phyloP scores from a whole-genome alignment of 2,888 invertebrate genomes.

The Dioctria linearis region DNA sequence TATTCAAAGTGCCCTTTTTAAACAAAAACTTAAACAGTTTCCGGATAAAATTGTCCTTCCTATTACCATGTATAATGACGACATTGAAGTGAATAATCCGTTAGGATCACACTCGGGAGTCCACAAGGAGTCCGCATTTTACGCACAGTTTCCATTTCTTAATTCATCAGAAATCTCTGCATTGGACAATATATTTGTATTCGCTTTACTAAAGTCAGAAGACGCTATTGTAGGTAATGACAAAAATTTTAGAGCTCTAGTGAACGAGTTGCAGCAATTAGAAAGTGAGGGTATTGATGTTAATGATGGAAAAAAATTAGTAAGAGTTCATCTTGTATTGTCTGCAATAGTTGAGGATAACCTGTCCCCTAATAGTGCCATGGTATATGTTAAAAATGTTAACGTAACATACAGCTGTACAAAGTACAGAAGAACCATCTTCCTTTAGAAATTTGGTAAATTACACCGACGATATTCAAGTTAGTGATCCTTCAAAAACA shows the following conservation, averaged over 20 bases:
- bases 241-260: background rate
- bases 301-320: background rate
- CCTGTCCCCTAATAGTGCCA: background rate
- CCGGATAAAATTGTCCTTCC: too few relatives aligned
- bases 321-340: background rate
- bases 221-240: background rate
- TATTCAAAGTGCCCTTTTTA: background rate
- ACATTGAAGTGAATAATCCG: too few relatives aligned
- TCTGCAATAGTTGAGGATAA: background rate
- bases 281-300: background rate
- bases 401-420: background rate
- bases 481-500: background rate
- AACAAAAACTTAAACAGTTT: slow-evolving; percentile 20
- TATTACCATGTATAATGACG: too few relatives aligned
- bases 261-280: background rate
- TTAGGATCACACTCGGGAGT: background rate
- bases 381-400: background rate
- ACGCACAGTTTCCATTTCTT: background rate
- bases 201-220: background rate
- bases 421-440: background rate
- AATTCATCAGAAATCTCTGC: background rate
- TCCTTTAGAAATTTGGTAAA: background rate
- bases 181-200: background rate
- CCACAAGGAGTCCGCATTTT: background rate
- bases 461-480: background rate